phyloP scores from a whole-genome alignment of 1,140 invertebrate species.

The Drosophila serrata region DNA sequence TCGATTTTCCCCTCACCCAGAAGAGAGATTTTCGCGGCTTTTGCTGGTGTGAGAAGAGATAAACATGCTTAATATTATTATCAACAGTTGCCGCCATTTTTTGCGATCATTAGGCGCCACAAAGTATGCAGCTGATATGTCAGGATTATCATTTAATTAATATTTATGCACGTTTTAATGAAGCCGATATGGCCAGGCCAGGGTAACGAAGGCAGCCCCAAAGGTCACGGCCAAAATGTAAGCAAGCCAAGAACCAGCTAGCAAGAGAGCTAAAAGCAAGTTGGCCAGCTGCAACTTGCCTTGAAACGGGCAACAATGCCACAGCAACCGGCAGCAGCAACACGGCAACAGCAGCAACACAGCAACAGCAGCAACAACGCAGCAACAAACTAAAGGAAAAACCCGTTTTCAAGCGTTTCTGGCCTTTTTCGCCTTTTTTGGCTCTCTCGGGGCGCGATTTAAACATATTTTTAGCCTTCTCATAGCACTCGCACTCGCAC shows the following conservation, averaged over 20 bases:
- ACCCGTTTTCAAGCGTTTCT: conserved; percentile 60
- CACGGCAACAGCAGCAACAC: background rate
- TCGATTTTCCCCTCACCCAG: conserved; percentile 20
- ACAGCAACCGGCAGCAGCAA: conserved; percentile 13
- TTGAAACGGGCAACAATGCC: conserved; percentile 74
- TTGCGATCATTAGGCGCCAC: conserved; percentile 41
- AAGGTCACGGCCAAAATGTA: conserved; percentile 78
- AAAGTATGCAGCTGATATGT: conserved; percentile 68
- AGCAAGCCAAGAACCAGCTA: conserved; percentile 60
- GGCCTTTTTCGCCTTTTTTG: conserved; percentile 39
- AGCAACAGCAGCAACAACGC: background rate
- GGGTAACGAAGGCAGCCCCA: conserved; percentile 28
- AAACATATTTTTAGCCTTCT: conserved; percentile 81
- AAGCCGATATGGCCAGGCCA: conserved; percentile 16
- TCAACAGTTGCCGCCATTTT: conserved; percentile 38
- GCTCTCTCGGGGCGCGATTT: conserved; percentile 74
- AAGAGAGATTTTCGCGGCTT: background rate
- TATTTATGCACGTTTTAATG: conserved; percentile 76
- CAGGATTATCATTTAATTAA: conserved; percentile 75
- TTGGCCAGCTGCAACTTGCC: conserved; percentile 68
- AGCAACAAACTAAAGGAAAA: conserved; percentile 44
- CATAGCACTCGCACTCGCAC: conserved; percentile 42
- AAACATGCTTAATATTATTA: conserved; percentile 78
- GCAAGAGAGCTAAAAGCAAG: conserved; percentile 36
- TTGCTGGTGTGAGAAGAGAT: conserved; percentile 41